Conservation (phyloP, 1,140 invertebrate species). For the Cecropterus lyciades region DNA sequence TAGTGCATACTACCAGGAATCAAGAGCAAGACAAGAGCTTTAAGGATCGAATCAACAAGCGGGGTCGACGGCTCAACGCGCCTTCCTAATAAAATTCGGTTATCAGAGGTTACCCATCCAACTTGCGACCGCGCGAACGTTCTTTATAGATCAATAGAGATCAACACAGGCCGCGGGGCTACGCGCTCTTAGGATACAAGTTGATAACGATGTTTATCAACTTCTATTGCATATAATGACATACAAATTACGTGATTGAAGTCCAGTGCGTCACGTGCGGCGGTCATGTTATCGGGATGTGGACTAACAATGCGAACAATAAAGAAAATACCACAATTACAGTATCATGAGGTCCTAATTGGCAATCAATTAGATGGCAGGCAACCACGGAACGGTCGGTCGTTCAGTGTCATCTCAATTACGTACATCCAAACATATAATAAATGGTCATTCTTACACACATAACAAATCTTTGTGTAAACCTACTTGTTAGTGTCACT, state of each 20-base stretch:
- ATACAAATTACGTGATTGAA: constrained; percentile 31
- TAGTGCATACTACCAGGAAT: too few relatives aligned
- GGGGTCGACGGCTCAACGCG: too few relatives aligned
- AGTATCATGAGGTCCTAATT: constrained; percentile 16
- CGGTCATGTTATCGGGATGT: constrained; percentile 5
- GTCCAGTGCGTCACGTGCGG: constrained; percentile 13
- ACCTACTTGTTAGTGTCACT: too few relatives aligned
- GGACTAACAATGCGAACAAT: constrained; percentile 5
- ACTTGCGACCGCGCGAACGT: too few relatives aligned
- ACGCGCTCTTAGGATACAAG: too few relatives aligned
- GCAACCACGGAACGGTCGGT: not conserved
- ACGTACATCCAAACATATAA: not conserved
- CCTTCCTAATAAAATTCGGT: too few relatives aligned
- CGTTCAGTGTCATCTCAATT: constrained; percentile 16
- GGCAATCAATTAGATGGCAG: constrained; percentile 4
- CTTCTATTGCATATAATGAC: constrained; percentile 25
- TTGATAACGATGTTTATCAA: constrained; percentile 21
- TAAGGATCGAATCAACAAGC: too few relatives aligned
- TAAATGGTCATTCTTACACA: not conserved
- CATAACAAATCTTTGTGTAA: too few relatives aligned
- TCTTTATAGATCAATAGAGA: too few relatives aligned
- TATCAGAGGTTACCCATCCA: too few relatives aligned
- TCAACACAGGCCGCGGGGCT: too few relatives aligned
- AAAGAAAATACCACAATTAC: constrained; percentile 24
- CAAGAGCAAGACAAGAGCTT: too few relatives aligned